These are phyloP conservation scores for Anneissia japonica DNA, from an alignment of 35 echinoderm and acorn worm genomes.

Conservation along the genomic window DNA sequence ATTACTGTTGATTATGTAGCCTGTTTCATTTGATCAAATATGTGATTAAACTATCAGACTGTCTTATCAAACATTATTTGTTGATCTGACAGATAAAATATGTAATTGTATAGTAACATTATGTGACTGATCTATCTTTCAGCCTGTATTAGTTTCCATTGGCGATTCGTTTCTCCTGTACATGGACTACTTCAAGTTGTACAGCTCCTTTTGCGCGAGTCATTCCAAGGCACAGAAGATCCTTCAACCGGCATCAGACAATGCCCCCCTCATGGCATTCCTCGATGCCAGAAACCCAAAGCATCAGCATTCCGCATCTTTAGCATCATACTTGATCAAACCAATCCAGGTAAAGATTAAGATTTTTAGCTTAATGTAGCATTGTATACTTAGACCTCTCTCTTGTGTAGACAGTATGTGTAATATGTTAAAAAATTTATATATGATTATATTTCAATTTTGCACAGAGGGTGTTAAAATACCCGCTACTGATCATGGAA, in stretches of 20 bases:
- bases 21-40: too few relatives aligned
- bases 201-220: constrained; percentile 96
- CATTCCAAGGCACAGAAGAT: constrained; percentile 94
- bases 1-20: too few relatives aligned
- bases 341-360: constrained; percentile 78
- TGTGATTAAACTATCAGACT: too few relatives aligned
- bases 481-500: constrained; percentile 73
- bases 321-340: constrained; percentile 94
- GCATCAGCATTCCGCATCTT: constrained; percentile 85
- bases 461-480: constrained; percentile 88
- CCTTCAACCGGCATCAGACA: constrained; percentile 67
- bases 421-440: too few relatives aligned
- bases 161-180: constrained; percentile 87
- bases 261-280: constrained; percentile 78
- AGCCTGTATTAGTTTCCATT: constrained; percentile 82
- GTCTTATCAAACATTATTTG: too few relatives aligned
- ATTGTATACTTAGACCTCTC: not conserved
- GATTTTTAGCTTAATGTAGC: not conserved
- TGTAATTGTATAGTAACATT: too few relatives aligned
- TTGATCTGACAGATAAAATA: too few relatives aligned
- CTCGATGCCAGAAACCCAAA: constrained; percentile 96
- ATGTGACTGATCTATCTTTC: constrained; percentile 22
- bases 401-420: not conserved
- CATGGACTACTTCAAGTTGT: constrained; percentile 99
- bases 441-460: constrained; percentile 13